A percentile compares a stretch with the other conserved stretches of the same genome.
phyloP scores from a whole-genome alignment of 2,888 invertebrate species.

The Lissocephala sabroskyi region DNA sequence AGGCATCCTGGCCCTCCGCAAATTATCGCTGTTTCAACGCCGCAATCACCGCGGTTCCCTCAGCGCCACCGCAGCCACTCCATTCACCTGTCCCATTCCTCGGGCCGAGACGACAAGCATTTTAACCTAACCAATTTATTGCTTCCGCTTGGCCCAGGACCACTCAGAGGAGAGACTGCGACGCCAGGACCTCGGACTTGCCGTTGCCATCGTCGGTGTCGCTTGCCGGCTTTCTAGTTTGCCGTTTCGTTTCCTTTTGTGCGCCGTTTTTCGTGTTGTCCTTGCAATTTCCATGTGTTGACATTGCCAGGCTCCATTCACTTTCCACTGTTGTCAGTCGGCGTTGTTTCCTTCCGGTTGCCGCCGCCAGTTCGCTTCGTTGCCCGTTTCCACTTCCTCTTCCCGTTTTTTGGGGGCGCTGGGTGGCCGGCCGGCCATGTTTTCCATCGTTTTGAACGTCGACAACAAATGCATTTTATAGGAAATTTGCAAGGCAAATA shows the following conservation, averaged over 20 bases:
- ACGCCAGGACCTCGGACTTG: no score
- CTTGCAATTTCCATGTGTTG: slow-evolving; percentile 59
- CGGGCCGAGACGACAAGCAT: slow-evolving; percentile 54
- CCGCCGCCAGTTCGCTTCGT: slow-evolving; percentile 3
- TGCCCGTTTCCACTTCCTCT: not conserved
- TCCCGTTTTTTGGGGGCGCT: not conserved
- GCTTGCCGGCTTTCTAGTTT: no score
- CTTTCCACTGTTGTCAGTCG: slow-evolving; percentile 31
- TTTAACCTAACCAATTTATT: slow-evolving; percentile 59
- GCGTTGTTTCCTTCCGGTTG: slow-evolving; percentile 26
- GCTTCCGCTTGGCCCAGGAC: slow-evolving; percentile 43
- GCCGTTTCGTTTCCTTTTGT: not conserved
- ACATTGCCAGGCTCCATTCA: slow-evolving; percentile 42
- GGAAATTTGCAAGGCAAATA: slow-evolving; percentile 59
- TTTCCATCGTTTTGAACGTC: slow-evolving; percentile 26
- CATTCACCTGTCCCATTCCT: no score
- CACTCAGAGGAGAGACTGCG: no score
- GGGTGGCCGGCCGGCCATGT: not conserved
- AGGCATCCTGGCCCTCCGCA: no score
- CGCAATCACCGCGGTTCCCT: no score
- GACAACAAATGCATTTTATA: slow-evolving; percentile 59
- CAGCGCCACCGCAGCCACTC: no score
- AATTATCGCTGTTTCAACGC: no score
- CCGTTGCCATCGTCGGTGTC: no score
- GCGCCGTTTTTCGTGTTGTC: slow-evolving; percentile 29